These are phyloP conservation scores for Pantherophis alleghaniensis DNA, from an alignment of 2,797 vertebrate species.

Conservation along the genomic window DNA sequence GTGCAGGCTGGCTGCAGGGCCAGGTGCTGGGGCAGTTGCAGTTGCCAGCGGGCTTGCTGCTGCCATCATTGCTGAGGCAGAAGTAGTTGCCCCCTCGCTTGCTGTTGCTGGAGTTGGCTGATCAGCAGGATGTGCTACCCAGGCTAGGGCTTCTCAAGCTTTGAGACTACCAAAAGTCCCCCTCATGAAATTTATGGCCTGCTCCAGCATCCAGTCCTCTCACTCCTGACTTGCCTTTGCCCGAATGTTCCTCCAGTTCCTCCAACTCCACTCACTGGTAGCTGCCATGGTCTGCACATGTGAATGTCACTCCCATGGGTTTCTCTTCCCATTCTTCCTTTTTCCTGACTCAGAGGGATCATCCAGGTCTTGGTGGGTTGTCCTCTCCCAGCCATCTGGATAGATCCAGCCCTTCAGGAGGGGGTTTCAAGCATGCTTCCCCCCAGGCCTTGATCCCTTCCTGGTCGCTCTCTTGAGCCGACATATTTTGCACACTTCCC, in stretches of 20 bases:
- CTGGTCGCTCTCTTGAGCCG: not conserved
- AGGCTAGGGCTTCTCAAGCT: not conserved
- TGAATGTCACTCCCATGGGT: not conserved
- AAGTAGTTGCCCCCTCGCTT: not conserved
- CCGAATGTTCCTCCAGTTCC: not conserved
- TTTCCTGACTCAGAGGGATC: not conserved
- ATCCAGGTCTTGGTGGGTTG: not conserved
- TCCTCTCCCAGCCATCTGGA: not conserved
- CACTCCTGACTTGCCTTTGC: not conserved
- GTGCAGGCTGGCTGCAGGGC: not conserved
- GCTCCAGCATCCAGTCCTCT: not conserved
- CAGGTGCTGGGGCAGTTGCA: not conserved
- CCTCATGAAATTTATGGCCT: not conserved
- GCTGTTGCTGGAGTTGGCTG: not conserved
- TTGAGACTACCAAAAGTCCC: not conserved
- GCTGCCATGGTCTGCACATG: not conserved
- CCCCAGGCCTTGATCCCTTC: not conserved
- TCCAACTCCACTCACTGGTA: not conserved
- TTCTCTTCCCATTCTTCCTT: not conserved
- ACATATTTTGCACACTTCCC: not conserved
- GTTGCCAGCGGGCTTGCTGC: not conserved
- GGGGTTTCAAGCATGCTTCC: not conserved
- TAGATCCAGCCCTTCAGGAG: not conserved
- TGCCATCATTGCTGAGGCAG: not conserved
- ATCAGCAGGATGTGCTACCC: not conserved